Evolutionary conservation across 2,113 vertebrate species (phyloP), one percentile per base, ranked within the genome.

Genomic region (Seriola dumerili): DNA sequence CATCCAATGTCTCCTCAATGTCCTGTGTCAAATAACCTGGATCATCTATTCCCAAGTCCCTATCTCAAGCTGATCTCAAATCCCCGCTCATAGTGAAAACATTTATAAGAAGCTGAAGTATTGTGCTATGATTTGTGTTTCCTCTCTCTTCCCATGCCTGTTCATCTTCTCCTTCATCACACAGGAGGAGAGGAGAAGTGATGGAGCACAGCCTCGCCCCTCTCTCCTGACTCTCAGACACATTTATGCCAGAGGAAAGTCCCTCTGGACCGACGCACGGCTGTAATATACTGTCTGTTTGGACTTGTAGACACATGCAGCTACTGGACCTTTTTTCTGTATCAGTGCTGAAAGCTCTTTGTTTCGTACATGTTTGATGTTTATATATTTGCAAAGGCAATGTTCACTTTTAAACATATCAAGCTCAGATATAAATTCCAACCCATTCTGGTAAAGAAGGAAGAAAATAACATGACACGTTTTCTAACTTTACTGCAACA

Each of bases 61-160:
- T 21, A 10, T 12, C 62, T 58, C 75, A 80, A 84, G 81, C 80
- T 12, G 25, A 34, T 68, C 4, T 21, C 14, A 46, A 91, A 80
- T 80, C 77, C 78, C 71, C 71, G 66, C 52, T 80, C 76, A 76
- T 64, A 73, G 83, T 71, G 52, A 76, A 84, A 82, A 40, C 75
- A 85, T 92, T 91, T 91, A 76, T 65, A 55, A 75, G 76, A 58
- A 75, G 68, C 74, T 84, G 75, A 94, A 93, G 92, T 88, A 85
- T 86, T 29, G 80, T 72, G 42, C 66, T 44, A 14, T 48, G 19
- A 34, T 34, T 16, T 48, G 63, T 62, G 50, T 72, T 73, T 68
- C n/a, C 16, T 48, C 5, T 54, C 59, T 38, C 48, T 46, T 68
- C 59, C 36, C 32, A 52, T 38, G 29, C 23, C 59, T 40, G 69